These are phyloP conservation scores for Metalampra italica DNA, from an alignment of 2,888 invertebrate species.

Conservation along the genomic window DNA sequence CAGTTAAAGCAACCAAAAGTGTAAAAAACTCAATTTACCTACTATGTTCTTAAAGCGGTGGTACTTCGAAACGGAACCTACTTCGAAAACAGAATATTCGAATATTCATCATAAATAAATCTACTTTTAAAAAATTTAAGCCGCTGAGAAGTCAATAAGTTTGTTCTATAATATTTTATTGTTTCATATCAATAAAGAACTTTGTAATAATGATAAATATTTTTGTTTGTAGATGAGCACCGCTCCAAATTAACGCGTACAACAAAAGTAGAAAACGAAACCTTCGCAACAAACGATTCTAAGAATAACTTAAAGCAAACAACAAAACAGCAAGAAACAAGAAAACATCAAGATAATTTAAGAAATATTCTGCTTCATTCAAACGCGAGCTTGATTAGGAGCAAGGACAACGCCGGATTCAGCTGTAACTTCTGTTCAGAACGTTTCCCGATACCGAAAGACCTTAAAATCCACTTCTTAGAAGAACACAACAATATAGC, in stretches of 20 bases:
- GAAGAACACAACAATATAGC: slow-evolving; percentile 25
- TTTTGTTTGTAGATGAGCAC: not conserved
- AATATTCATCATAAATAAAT: no score
- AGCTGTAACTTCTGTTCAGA: slow-evolving; percentile 33
- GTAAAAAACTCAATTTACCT: no score
- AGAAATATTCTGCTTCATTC: slow-evolving; percentile 25
- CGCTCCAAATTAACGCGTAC: not conserved
- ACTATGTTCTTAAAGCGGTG: no score
- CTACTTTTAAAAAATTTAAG: no score
- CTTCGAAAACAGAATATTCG: no score
- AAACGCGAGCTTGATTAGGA: slow-evolving; percentile 29
- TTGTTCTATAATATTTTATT: no score
- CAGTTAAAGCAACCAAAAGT: no score
- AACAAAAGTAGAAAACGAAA: not conserved
- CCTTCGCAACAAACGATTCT: not conserved
- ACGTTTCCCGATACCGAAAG: slow-evolving; percentile 23
- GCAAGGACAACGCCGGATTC: slow-evolving; percentile 23
- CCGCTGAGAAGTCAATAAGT: no score
- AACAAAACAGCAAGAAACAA: not conserved
- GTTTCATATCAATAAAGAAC: no score
- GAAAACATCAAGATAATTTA: slow-evolving; percentile 10
- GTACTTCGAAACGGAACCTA: no score
- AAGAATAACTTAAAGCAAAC: not conserved
- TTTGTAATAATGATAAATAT: not conserved
- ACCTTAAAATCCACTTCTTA: slow-evolving; percentile 31